A percentile compares a stretch with the other conserved stretches of the same genome.
Evolutionary conservation across 1,140 invertebrate genomes (phyloP).

Genomic region (Panagrolaimus sp.): DNA sequence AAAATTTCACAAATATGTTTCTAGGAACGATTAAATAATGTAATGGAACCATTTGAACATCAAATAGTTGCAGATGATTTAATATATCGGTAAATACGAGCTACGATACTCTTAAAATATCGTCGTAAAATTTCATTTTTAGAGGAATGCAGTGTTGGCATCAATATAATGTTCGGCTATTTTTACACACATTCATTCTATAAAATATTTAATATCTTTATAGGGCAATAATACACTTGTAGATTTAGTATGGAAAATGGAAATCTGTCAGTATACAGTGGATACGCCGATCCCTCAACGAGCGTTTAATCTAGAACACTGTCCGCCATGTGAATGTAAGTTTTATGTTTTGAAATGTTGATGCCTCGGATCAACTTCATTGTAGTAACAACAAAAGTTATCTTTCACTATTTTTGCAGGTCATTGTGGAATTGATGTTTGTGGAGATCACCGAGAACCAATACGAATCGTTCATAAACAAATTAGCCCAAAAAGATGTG

Average conservation of each 20-base stretch:
- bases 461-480: slow-evolving; percentile 49
- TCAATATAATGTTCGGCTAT: slow-evolving; percentile 40
- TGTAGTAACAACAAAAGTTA: slow-evolving; percentile 25
- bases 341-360: too few relatives aligned
- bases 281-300: slow-evolving; percentile 21
- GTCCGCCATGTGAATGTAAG: slow-evolving; percentile 47
- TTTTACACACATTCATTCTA: too few relatives aligned
- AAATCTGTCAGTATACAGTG: slow-evolving; percentile 42
- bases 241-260: slow-evolving; percentile 54
- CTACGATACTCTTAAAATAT: neutral
- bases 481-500: slow-evolving; percentile 27
- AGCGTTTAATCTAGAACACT: slow-evolving; percentile 31
- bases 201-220: too few relatives aligned
- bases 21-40: slow-evolving; percentile 42
- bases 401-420: too few relatives aligned
- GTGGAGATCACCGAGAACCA: slow-evolving; percentile 47
- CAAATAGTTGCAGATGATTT: slow-evolving; percentile 37
- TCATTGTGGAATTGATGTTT: slow-evolving; percentile 48
- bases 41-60: slow-evolving; percentile 40
- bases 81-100: slow-evolving; percentile 35
- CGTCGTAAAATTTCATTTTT: slow-evolving; percentile 2
- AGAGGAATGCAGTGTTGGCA: slow-evolving; percentile 56
- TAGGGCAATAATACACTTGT: slow-evolving; percentile 45
- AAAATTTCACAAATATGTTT: too few relatives aligned
- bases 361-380: too few relatives aligned